Evolutionary conservation across 2,888 invertebrate species (phyloP).

Genomic region (Standfussiana lucernea): DNA sequence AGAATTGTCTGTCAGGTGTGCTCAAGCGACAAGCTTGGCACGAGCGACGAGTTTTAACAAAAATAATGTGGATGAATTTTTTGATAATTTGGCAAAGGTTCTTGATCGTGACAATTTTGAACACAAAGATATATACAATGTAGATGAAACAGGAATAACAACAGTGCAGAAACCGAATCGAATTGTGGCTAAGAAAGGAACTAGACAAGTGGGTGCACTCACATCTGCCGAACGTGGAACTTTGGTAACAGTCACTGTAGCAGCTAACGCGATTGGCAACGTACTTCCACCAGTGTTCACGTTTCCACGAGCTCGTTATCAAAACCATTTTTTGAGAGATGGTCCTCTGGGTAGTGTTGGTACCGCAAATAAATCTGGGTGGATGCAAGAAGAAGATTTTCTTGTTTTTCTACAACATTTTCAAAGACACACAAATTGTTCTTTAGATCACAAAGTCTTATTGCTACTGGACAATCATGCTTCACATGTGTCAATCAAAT

Average conservation of each 20-base stretch:
- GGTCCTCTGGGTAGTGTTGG: neutral
- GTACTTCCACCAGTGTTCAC: neutral
- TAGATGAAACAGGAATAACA: neutral
- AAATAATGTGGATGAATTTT: neutral
- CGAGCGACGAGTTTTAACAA: neutral
- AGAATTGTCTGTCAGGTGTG: neutral
- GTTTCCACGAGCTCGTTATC: neutral
- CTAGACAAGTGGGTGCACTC: neutral
- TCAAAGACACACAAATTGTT: no score
- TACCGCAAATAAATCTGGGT: no score
- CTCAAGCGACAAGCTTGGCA: neutral
- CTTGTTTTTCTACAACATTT: no score
- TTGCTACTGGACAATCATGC: no score
- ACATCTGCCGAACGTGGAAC: neutral
- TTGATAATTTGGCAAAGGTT: neutral
- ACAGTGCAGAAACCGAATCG: neutral
- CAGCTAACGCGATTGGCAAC: neutral
- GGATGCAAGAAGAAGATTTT: no score
- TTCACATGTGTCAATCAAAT: no score
- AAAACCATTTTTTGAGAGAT: neutral
- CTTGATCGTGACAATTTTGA: neutral
- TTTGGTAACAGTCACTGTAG: neutral
- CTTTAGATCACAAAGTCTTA: no score
- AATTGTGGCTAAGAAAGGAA: no score
- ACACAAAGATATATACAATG: neutral